Base-by-base conservation (phyloP, 2,113 vertebrate species). In the Sapajus apella region DNA sequence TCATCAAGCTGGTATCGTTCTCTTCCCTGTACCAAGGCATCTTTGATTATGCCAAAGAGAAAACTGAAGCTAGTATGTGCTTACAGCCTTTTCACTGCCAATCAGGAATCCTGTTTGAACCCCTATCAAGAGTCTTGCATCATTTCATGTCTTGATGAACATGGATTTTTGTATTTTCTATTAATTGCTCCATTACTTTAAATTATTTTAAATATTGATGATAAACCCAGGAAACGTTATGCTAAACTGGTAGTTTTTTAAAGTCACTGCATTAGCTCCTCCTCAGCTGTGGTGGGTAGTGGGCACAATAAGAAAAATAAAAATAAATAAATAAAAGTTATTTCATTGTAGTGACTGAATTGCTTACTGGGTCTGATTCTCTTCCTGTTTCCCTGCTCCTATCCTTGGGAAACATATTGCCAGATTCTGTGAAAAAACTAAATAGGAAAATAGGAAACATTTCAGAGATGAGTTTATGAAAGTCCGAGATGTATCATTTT, bases 381-480 rank as follows among this genome's bases (percentile, higher is more conserved):
- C 35, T 68, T 4, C 16, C 3, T 61, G 35, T 40, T 2, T 14
- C 17, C 5, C 13, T 64, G n/a, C 12, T 61, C 47, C 27, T 64
- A 0, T 64, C n/a, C 52, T 68, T 37, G 4, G 30, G 27, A 61
- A 94, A 70, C 10, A 43, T 3, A 43, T 45, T 27, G 50, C 32
- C 55, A 89, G 8, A 66, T 66, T 79, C 94, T 93, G 55, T 80
- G 66, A 92, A 86, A n/a, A 94, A 94, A 94, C 25, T 85, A 23
- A 92, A 17, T 80, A 64, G 10, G 18, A 86, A 95, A 87, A 21
- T 73, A 79, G 75, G 21, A 66, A 84, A 75, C n/a, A 88, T 43
- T 82, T 95, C 55, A 64, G 52, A 86, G 64, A 64, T 45, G 90
- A 64, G 73, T 90, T 87, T 64, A 32, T n/a, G 13, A 32, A 96